Evolutionary conservation across 2,113 vertebrate genomes (phyloP).

Genomic region (Cyphomyrus plagiostoma): DNA sequence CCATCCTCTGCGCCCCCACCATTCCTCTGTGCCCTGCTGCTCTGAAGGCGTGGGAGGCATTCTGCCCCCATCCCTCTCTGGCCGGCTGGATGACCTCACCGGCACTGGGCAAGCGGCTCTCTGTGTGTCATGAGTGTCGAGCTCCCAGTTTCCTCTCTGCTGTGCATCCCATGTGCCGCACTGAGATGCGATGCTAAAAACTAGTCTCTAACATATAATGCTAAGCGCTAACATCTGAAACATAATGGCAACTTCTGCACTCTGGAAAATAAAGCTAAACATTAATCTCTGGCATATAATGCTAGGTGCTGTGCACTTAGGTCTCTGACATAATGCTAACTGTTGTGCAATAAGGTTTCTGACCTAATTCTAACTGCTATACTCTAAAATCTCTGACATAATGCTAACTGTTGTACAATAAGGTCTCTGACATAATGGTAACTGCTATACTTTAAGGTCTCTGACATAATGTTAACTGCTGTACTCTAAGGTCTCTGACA

Average conservation of each 20-base stretch:
- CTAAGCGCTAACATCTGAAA: background rate
- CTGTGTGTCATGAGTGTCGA: background rate
- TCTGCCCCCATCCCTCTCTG: background rate
- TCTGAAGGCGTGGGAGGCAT: background rate
- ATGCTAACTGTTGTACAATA: background rate
- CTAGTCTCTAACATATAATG: background rate
- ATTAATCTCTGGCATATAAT: background rate
- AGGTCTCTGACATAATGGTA: background rate
- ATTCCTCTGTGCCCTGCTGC: background rate
- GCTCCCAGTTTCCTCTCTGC: background rate
- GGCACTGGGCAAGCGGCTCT: background rate
- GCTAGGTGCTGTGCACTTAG: background rate
- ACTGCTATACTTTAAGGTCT: background rate
- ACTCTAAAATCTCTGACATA: background rate
- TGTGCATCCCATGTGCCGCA: background rate
- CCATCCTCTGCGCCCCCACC: background rate
- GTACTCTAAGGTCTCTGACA: background rate
- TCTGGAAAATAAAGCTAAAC: background rate
- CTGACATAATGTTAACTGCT: background rate
- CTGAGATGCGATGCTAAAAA: background rate
- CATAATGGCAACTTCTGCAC: background rate
- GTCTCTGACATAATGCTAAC: background rate
- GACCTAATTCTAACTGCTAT: background rate
- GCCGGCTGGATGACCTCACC: conserved; percentile 45
- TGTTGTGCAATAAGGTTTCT: background rate